These are phyloP conservation scores for Trichomalopsis sarcophagae DNA, from an alignment of 1,140 invertebrate genomes.

Conservation along the genomic window DNA sequence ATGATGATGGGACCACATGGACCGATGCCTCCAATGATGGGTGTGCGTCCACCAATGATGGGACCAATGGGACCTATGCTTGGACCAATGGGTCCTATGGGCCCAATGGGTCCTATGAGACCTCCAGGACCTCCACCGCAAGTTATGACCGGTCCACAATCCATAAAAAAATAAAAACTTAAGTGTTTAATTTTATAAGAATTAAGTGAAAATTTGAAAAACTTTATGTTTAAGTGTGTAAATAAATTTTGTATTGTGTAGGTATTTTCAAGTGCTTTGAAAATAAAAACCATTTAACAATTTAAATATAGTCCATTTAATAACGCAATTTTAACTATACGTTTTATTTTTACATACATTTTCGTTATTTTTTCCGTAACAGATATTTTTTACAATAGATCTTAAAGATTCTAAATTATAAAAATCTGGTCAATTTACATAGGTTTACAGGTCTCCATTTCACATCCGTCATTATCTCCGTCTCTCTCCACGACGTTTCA, in stretches of 20 bases:
- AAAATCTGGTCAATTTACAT: constrained; percentile 25
- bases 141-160: constrained; percentile 61
- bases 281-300: constrained; percentile 3
- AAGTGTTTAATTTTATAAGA: not conserved
- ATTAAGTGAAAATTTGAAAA: constrained; percentile 19
- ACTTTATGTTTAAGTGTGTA: constrained; percentile 44
- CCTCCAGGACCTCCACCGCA: constrained; percentile 75
- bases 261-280: not conserved
- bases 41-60: constrained; percentile 86
- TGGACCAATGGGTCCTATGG: constrained; percentile 84
- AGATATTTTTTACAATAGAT: constrained; percentile 41
- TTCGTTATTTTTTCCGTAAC: constrained; percentile 17
- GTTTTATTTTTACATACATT: constrained; percentile 8
- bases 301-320: not conserved
- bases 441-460: constrained; percentile 6
- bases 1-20: constrained; percentile 87
- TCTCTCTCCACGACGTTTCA: not conserved
- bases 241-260: constrained; percentile 42
- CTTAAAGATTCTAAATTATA: constrained; percentile 39
- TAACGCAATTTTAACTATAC: not conserved
- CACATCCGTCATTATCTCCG: not conserved
- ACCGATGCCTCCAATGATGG: constrained; percentile 89
- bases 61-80: constrained; percentile 83
- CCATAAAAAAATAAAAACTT: constrained; percentile 76
- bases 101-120: constrained; percentile 72